Evolutionary conservation across 2,113 vertebrate species (phyloP).

Genomic region (Nyctereutes procyonoides): DNA sequence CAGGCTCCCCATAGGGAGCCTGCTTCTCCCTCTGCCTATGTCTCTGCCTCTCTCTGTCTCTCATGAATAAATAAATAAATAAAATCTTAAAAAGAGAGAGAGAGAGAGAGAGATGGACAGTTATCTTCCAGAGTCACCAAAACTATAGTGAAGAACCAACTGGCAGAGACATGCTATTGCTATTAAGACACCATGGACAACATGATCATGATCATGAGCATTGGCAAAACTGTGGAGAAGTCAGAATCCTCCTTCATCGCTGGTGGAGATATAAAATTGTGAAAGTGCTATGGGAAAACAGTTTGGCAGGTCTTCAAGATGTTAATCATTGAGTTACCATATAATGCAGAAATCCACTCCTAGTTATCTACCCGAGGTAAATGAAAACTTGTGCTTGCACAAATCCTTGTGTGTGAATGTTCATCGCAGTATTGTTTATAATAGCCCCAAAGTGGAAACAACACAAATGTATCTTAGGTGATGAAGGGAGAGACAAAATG

Average conservation of each 20-base stretch:
- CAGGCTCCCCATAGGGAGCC: too few species aligned
- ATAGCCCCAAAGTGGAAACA: neutral
- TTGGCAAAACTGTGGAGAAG: neutral
- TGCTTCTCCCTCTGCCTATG: too few species aligned
- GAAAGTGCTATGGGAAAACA: neutral
- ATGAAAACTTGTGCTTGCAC: neutral
- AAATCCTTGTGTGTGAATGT: neutral
- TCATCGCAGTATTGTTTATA: neutral
- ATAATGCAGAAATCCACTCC: neutral
- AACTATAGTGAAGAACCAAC: neutral
- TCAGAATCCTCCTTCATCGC: neutral
- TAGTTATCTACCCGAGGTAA: neutral
- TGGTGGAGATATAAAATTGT: neutral
- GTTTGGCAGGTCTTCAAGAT: neutral
- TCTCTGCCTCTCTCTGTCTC: too few species aligned
- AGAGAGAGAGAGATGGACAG: neutral
- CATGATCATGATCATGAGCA: neutral
- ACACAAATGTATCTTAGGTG: neutral
- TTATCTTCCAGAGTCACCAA: neutral
- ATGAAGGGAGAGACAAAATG: neutral
- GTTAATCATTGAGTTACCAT: neutral
- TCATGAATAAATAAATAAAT: too few species aligned
- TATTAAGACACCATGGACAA: neutral
- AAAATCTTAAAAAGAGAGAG: too few species aligned
- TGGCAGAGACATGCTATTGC: neutral